Conservation (phyloP, 2,113 vertebrate species). For the Notothenia rossii region DNA sequence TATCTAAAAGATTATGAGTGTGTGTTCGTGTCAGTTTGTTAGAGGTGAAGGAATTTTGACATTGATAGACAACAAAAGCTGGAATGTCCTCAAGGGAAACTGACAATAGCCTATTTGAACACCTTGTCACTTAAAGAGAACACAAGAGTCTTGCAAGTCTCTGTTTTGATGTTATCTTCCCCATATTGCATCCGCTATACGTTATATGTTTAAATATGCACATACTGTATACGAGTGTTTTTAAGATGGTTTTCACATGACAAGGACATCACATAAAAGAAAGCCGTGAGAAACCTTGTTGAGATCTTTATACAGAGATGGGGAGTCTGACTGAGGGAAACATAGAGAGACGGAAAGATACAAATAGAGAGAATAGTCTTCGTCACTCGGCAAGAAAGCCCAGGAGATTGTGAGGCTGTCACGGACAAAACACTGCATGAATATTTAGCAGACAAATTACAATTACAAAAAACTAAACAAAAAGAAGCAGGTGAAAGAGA, state of each 20-base stretch:
- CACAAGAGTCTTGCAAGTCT: slow-evolving; percentile 54
- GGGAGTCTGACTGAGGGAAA: slow-evolving; percentile 52
- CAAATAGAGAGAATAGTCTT: slow-evolving; percentile 71
- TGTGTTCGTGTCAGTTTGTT: slow-evolving; percentile 15
- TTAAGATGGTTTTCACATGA: slow-evolving; percentile 43
- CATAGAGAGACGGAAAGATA: slow-evolving; percentile 64
- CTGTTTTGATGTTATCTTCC: slow-evolving; percentile 54
- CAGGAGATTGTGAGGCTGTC: slow-evolving; percentile 80
- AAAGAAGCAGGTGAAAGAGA: slow-evolving; percentile 66
- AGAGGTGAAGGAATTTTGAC: slow-evolving; percentile 44
- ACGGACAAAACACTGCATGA: slow-evolving; percentile 82
- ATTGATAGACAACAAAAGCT: slow-evolving; percentile 31
- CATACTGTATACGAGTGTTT: slow-evolving; percentile 40
- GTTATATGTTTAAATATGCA: slow-evolving; percentile 52
- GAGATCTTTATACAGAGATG: slow-evolving; percentile 40
- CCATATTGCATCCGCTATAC: slow-evolving; percentile 41
- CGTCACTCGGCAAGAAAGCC: slow-evolving; percentile 75
- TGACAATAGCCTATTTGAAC: slow-evolving; percentile 33
- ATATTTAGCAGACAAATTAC: slow-evolving; percentile 85
- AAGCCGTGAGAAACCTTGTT: slow-evolving; percentile 21
- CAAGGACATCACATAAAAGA: slow-evolving; percentile 68
- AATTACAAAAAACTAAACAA: slow-evolving; percentile 82
- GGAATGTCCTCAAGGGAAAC: slow-evolving; percentile 53
- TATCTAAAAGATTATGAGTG: neutral
- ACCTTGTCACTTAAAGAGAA: slow-evolving; percentile 49